Evolutionary conservation across 2,113 vertebrate genomes (phyloP).

Genomic region (Myiagra hebetior): DNA sequence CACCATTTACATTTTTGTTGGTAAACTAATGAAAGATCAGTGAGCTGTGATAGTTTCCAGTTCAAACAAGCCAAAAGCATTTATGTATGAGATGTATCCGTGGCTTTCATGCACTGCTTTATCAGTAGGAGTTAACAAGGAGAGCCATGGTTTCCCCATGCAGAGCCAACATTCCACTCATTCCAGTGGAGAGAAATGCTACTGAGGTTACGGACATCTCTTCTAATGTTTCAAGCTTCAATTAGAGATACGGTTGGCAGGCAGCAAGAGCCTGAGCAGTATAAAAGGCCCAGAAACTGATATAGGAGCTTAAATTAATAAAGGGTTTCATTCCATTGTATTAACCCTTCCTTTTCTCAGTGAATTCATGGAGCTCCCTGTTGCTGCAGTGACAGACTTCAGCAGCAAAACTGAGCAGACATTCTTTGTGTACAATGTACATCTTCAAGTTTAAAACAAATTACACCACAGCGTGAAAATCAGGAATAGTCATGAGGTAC

Average conservation of each 20-base stretch:
- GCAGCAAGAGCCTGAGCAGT: background rate
- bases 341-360: background rate
- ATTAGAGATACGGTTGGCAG: background rate
- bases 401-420: background rate
- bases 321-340: background rate
- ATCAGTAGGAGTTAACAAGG: background rate
- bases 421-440: background rate
- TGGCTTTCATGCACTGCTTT: background rate
- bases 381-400: background rate
- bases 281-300: background rate
- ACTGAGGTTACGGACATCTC: background rate
- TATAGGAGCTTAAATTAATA: background rate
- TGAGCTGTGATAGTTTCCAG: background rate
- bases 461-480: background rate
- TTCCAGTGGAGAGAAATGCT: background rate
- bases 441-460: background rate
- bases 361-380: background rate
- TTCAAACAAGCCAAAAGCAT: background rate
- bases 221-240: slow-evolving; percentile 44
- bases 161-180: slow-evolving; percentile 41
- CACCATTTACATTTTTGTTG: background rate
- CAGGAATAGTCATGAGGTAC: rapidly evolving
- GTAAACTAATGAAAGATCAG: background rate
- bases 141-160: background rate
- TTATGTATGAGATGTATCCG: background rate